These are phyloP conservation scores for Engystomops pustulosus DNA, from an alignment of 2,113 vertebrate genomes.

Conservation along the genomic window DNA sequence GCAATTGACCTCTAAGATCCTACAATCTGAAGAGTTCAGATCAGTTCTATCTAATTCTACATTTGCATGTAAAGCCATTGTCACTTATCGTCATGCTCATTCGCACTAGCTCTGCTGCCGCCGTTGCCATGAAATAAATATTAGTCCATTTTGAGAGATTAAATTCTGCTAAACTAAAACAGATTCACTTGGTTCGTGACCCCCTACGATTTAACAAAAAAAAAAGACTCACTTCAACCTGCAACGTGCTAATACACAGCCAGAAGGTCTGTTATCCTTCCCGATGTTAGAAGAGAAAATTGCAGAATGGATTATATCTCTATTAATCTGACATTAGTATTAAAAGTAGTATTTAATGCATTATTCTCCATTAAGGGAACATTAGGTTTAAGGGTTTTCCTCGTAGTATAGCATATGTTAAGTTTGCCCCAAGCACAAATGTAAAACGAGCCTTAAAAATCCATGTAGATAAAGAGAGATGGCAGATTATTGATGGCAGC, in stretches of 20 bases:
- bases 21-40: not conserved
- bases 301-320: conserved; percentile 76
- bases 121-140: conserved; percentile 63
- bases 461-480: conserved; percentile 65
- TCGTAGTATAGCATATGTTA: conserved; percentile 71
- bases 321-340: conserved; percentile 85
- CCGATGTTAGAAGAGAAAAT: conserved; percentile 71
- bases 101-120: conserved; percentile 64
- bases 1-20: not conserved
- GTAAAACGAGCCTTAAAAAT: conserved; percentile 54
- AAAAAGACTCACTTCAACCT: conserved; percentile 73
- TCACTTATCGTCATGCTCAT: conserved; percentile 59
- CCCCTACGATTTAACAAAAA: conserved; percentile 73
- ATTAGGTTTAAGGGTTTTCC: conserved; percentile 63
- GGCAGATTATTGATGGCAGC: conserved; percentile 69
- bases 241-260: conserved; percentile 80
- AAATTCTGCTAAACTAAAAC: conserved; percentile 73
- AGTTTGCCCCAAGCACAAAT: conserved; percentile 49
- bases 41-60: not conserved
- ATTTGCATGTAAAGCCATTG: conserved; percentile 52
- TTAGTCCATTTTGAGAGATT: conserved; percentile 67
- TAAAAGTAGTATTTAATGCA: conserved; percentile 81
- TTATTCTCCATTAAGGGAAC: conserved; percentile 71
- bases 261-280: conserved; percentile 77
- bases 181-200: conserved; percentile 73